phyloP scores from a whole-genome alignment of 1,140 invertebrate species.

The Chrysomallon squamiferum region DNA sequence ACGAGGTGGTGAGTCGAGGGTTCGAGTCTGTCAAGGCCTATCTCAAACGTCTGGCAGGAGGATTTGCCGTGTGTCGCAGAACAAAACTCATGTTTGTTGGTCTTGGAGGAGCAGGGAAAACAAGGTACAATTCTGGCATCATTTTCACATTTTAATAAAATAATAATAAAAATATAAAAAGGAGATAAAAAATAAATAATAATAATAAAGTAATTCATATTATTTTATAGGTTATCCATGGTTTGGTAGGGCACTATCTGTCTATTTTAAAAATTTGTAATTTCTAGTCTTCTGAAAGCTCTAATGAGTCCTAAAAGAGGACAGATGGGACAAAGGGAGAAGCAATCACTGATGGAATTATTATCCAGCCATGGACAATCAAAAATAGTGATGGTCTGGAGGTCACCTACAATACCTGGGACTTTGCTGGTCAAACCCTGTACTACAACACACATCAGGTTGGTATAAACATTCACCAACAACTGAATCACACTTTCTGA shows the following conservation, averaged over 20 bases:
- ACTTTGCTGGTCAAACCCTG: conserved; percentile 59
- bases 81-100: conserved; percentile 62
- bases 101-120: conserved; percentile 59
- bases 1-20: conserved; percentile 53
- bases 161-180: no score
- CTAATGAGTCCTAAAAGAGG: conserved; percentile 48
- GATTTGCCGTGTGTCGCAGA: conserved; percentile 52
- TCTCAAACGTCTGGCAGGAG: conserved; percentile 50
- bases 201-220: not conserved
- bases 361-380: conserved; percentile 57
- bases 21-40: conserved; percentile 52
- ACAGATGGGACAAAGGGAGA: conserved; percentile 44
- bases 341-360: conserved; percentile 58
- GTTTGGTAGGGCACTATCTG: no score
- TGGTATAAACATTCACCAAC: no score
- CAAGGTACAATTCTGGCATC: conserved; percentile 49
- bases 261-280: not conserved
- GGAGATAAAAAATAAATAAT: no score
- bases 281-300: conserved; percentile 50
- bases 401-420: conserved; percentile 57
- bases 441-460: conserved; percentile 62
- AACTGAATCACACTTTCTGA: no score
- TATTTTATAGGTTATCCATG: not conserved
- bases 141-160: no score
- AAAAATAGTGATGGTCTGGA: conserved; percentile 33